Evolutionary conservation across 92 coral and sea anemone species (phyloP).

Genomic region (Epizoanthus fatuus): DNA sequence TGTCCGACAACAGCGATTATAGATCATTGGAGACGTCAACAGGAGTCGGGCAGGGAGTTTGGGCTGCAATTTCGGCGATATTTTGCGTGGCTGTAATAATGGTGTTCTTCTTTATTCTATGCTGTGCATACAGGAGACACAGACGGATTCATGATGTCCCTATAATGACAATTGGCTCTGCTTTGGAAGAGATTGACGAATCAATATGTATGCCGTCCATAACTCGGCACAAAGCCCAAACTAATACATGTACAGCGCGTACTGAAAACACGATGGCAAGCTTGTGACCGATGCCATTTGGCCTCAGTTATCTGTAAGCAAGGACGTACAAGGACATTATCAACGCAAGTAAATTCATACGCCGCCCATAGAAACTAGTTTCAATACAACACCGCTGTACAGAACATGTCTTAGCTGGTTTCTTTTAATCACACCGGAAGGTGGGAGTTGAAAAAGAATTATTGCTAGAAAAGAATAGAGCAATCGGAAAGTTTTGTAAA

Average conservation of each 20-base stretch:
- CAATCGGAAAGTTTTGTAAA: neutral
- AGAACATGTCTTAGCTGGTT: neutral
- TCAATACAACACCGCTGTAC: neutral
- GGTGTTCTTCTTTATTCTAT: slow-evolving; percentile 84
- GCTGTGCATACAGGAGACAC: slow-evolving; percentile 91
- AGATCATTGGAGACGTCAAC: slow-evolving; percentile 51
- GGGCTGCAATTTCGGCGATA: slow-evolving; percentile 92
- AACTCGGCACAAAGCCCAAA: slow-evolving; percentile 1
- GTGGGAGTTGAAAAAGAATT: neutral
- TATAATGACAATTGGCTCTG: slow-evolving; percentile 23
- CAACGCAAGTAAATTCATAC: too few species aligned
- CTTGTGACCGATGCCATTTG: slow-evolving; percentile 5
- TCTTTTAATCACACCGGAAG: neutral
- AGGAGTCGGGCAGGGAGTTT: slow-evolving; percentile 76
- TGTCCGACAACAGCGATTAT: slow-evolving; percentile 65
- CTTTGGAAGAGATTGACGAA: slow-evolving; percentile 14
- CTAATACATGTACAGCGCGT: neutral
- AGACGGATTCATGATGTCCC: slow-evolving; percentile 77
- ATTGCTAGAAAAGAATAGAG: neutral
- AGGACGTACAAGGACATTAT: too few species aligned
- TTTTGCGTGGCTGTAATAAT: slow-evolving; percentile 83
- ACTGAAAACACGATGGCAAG: slow-evolving; percentile 13
- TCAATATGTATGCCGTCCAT: slow-evolving; percentile 9
- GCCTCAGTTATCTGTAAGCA: too few species aligned
- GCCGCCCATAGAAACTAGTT: neutral